A percentile compares a stretch with the other conserved stretches of the same genome.
phyloP scores from a whole-genome alignment of 2,888 invertebrate genomes.

The Andrena dorsata region DNA sequence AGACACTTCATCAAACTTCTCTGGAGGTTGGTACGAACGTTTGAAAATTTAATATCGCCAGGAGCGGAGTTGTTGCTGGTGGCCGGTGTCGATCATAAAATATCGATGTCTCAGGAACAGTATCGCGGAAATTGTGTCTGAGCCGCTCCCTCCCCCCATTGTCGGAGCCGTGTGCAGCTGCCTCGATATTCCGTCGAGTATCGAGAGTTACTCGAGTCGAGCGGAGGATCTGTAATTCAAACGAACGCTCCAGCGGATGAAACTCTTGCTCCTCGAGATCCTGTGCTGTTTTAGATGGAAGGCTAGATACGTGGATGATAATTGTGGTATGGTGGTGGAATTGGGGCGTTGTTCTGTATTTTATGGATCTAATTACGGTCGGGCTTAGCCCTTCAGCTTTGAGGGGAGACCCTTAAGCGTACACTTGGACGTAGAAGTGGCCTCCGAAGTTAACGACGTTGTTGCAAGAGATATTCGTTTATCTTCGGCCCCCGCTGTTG shows the following conservation, averaged over 20 bases:
- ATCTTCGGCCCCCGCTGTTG: not conserved
- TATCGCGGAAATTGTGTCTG: conserved; percentile 5
- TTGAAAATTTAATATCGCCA: no score
- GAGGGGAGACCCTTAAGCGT: conserved; percentile 17
- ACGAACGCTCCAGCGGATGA: not conserved
- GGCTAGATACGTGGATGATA: no score
- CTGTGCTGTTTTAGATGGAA: no score
- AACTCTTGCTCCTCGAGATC: not conserved
- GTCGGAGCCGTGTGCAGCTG: no score
- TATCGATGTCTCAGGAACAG: not conserved
- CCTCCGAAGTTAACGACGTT: conserved; percentile 36
- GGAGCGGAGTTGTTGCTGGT: not conserved
- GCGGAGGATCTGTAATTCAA: not conserved
- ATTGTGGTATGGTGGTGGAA: not conserved
- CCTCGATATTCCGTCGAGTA: conserved; percentile 1
- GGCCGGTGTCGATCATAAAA: not conserved
- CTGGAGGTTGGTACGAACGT: not conserved
- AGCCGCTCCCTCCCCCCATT: not conserved
- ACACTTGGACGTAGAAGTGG: conserved; percentile 35
- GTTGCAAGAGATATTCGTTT: conserved; percentile 41
- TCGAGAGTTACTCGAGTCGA: not conserved
- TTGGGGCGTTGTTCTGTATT: conserved; percentile 21
- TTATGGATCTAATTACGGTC: conserved; percentile 25
- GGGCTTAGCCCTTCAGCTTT: conserved; percentile 12
- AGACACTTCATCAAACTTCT: not conserved